phyloP scores from a whole-genome alignment of 2,113 vertebrate genomes.

The Prochilodus magdalenae region DNA sequence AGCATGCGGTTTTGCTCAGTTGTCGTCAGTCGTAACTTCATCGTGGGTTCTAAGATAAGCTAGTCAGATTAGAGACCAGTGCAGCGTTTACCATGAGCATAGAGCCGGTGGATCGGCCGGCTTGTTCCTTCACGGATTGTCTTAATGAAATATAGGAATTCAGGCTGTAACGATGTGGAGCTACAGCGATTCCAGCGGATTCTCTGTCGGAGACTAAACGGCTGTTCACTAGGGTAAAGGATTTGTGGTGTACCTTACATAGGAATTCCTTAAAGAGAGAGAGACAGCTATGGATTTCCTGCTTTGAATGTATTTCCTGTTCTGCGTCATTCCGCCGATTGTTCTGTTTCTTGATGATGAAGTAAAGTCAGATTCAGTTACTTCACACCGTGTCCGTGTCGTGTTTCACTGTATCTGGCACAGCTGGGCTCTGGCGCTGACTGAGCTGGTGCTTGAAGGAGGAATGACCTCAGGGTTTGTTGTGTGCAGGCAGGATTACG shows the following conservation, averaged over 20 bases:
- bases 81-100: background rate
- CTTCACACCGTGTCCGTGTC: background rate
- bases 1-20: background rate
- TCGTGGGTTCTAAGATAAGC: background rate
- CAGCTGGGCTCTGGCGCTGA: background rate
- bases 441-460: background rate
- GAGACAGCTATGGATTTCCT: background rate
- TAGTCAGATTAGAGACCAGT: background rate
- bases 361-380: background rate
- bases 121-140: background rate
- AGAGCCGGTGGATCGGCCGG: background rate
- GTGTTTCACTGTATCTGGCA: background rate
- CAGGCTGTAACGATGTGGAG: background rate
- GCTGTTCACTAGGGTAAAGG: background rate
- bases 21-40: background rate
- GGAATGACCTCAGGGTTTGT: background rate
- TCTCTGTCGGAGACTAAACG: background rate
- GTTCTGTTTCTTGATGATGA: constrained; percentile 18
- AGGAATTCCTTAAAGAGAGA: too few species aligned
- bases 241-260: background rate
- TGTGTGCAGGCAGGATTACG: background rate
- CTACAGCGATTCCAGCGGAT: constrained; percentile 10
- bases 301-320: constrained; percentile 35
- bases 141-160: background rate
- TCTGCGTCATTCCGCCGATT: constrained; percentile 44